Conservation (phyloP, 1,140 invertebrate species). For the Pollicipes pollicipes region DNA sequence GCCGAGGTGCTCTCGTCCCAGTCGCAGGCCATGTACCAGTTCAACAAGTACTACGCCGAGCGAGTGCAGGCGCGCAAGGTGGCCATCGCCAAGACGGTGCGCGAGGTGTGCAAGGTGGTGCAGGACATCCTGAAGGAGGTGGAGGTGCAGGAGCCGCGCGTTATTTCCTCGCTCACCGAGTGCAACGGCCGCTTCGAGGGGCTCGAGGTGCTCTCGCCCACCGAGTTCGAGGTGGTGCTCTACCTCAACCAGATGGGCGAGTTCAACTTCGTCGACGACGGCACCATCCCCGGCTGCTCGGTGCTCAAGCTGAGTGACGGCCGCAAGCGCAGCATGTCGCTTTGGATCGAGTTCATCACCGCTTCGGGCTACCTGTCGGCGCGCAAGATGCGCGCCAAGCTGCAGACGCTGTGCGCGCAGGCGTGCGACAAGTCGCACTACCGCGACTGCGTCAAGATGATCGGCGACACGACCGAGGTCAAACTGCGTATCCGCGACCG, state of each 20-base stretch:
- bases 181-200: slow-evolving; percentile 33
- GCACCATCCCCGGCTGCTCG: slow-evolving; percentile 41
- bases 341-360: slow-evolving; percentile 49
- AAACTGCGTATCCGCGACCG: slow-evolving; percentile 37
- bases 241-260: slow-evolving; percentile 50
- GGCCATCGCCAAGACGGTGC: slow-evolving; percentile 33
- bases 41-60: slow-evolving; percentile 39
- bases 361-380: slow-evolving; percentile 43
- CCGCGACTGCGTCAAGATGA: slow-evolving; percentile 38
- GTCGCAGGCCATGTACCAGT: slow-evolving; percentile 32
- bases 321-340: slow-evolving; percentile 43
- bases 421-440: slow-evolving; percentile 40
- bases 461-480: slow-evolving; percentile 41
- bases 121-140: slow-evolving; percentile 45
- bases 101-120: slow-evolving; percentile 38
- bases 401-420: slow-evolving; percentile 41
- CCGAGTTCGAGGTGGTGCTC: slow-evolving; percentile 42
- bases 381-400: slow-evolving; percentile 41
- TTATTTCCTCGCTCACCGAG: slow-evolving; percentile 36
- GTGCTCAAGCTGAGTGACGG: slow-evolving; percentile 45
- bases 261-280: slow-evolving; percentile 48
- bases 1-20: slow-evolving; percentile 14
- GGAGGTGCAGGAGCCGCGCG: slow-evolving; percentile 42
- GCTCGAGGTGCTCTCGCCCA: slow-evolving; percentile 35
- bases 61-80: slow-evolving; percentile 34